phyloP scores from a whole-genome alignment of 2,888 invertebrate species.

The Mesorhabditis sp. region DNA sequence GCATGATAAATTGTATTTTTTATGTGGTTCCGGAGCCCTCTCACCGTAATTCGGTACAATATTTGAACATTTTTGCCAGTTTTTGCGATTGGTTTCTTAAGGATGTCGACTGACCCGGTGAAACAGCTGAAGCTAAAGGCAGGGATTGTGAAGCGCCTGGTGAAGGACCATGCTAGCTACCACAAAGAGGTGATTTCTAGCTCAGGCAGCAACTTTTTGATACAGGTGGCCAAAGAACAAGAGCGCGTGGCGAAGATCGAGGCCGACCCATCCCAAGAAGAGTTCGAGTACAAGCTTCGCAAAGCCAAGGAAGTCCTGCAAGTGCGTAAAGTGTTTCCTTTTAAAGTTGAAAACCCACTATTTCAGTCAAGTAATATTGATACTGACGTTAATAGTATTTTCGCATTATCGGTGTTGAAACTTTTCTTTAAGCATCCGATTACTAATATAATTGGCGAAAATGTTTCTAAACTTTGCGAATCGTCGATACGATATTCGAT shows the following conservation, averaged over 20 bases:
- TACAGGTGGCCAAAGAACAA: background rate
- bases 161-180: background rate
- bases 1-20: background rate
- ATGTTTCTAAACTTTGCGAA: no score
- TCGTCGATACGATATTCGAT: no score
- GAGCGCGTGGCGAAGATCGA: constrained; percentile 2
- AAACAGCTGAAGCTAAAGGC: constrained; percentile 4
- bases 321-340: background rate
- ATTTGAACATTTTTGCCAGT: background rate
- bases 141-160: background rate
- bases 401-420: no score
- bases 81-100: background rate
- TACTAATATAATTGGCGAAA: no score
- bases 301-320: background rate
- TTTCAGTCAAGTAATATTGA: no score
- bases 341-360: no score
- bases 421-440: no score
- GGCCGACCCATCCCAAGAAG: background rate
- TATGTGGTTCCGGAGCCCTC: background rate
- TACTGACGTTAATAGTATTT: no score
- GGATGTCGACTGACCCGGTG: background rate
- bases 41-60: background rate
- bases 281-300: background rate
- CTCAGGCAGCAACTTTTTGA: background rate
- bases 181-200: background rate